These are phyloP conservation scores for Anableps anableps DNA, from an alignment of 2,797 vertebrate species.

Conservation along the genomic window DNA sequence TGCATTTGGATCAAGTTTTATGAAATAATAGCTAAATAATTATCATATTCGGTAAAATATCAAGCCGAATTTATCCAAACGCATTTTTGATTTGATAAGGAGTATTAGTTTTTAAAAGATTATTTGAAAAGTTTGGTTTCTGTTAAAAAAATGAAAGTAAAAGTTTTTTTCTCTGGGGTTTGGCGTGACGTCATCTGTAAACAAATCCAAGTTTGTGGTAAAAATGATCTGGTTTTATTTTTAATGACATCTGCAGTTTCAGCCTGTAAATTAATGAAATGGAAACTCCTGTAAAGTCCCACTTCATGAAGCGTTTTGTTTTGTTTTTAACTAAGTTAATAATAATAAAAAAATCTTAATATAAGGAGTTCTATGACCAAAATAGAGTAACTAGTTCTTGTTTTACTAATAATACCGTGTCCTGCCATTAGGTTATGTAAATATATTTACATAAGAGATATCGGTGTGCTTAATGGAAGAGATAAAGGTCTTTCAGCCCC, in stretches of 20 bases:
- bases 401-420: not conserved
- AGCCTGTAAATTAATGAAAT: not conserved
- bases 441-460: not conserved
- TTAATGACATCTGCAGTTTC: not conserved
- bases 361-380: not conserved
- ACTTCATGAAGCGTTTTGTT: not conserved
- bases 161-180: not conserved
- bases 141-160: not conserved
- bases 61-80: not conserved
- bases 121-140: not conserved
- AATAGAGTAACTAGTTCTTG: not conserved
- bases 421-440: not conserved
- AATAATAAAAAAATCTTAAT: not conserved
- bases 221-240: not conserved
- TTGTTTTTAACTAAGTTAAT: not conserved
- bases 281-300: not conserved
- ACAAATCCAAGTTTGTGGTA: not conserved
- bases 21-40: not conserved
- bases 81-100: accelerated
- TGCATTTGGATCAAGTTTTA: not conserved
- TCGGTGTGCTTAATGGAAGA: not conserved
- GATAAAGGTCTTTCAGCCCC: not conserved
- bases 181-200: slow-evolving; percentile 5
- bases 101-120: not conserved
- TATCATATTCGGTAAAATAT: not conserved